These are phyloP conservation scores for Drosophila funebris DNA, from an alignment of 1,140 invertebrate genomes.

Conservation along the genomic window DNA sequence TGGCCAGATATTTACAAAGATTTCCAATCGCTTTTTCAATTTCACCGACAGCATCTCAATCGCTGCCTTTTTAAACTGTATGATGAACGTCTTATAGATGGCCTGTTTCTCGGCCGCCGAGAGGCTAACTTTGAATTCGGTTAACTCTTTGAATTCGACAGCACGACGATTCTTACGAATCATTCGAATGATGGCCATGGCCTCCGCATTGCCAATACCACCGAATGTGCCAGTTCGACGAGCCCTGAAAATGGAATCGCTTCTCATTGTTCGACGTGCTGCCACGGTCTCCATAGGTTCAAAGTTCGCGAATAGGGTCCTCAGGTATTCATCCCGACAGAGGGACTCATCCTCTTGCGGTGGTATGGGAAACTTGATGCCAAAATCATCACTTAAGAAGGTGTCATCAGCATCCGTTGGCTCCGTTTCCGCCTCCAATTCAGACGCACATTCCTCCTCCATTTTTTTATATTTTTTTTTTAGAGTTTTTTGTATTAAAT, in stretches of 20 bases:
- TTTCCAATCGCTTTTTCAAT: conserved; percentile 23
- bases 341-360: conserved; percentile 25
- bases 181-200: conserved; percentile 10
- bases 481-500: background rate
- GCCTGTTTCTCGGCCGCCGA: background rate
- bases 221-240: background rate
- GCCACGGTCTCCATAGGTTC: background rate
- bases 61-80: conserved; percentile 34
- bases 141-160: background rate
- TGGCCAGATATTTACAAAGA: conserved; percentile 32
- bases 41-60: conserved; percentile 41
- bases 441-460: background rate
- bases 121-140: background rate
- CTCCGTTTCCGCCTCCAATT: background rate
- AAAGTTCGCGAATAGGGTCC: background rate
- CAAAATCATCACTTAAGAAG: background rate
- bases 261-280: background rate
- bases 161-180: background rate
- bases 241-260: background rate
- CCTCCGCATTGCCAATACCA: background rate
- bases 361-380: conserved; percentile 45
- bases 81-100: background rate
- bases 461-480: background rate
- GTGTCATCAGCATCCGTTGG: background rate
- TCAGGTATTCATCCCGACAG: conserved; percentile 52